Conservation (phyloP, 2,888 invertebrate genomes). For the Clunio marinus region DNA sequence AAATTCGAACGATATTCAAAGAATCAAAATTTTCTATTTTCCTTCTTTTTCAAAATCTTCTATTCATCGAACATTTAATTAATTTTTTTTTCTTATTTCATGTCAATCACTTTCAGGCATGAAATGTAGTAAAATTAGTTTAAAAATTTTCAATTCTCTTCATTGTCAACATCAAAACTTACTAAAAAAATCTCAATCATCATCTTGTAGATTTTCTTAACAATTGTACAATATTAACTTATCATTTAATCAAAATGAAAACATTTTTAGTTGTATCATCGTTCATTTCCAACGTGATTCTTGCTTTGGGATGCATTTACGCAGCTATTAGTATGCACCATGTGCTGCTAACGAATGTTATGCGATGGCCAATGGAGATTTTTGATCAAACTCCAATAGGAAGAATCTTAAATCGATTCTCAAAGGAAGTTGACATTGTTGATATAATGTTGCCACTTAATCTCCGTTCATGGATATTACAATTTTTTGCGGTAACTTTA, state of each 20-base stretch:
- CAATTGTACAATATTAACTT: neutral
- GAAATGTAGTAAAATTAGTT: conserved; percentile 34
- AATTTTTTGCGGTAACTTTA: conserved; percentile 51
- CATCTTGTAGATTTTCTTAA: neutral
- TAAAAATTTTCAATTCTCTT: conserved; percentile 12
- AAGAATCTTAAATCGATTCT: conserved; percentile 64
- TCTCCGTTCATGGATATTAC: conserved; percentile 49
- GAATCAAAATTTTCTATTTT: neutral
- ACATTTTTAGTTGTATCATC: conserved; percentile 46
- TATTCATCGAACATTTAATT: neutral
- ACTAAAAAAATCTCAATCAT: neutral
- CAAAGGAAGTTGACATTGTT: conserved; percentile 58
- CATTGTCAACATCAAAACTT: neutral
- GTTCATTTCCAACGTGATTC: conserved; percentile 48
- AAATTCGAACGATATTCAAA: neutral
- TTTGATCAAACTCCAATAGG: conserved; percentile 76
- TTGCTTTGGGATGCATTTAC: conserved; percentile 51
- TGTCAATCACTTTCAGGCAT: conserved; percentile 29
- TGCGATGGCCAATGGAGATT: conserved; percentile 67
- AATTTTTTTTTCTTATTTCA: conserved; percentile 20
- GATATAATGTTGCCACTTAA: conserved; percentile 55
- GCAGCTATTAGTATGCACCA: conserved; percentile 62
- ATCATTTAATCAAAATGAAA: neutral
- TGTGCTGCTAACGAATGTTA: conserved; percentile 58
- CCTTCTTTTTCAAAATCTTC: neutral